Conservation (phyloP, 2,888 invertebrate genomes). For the Xanthorhoe designata region DNA sequence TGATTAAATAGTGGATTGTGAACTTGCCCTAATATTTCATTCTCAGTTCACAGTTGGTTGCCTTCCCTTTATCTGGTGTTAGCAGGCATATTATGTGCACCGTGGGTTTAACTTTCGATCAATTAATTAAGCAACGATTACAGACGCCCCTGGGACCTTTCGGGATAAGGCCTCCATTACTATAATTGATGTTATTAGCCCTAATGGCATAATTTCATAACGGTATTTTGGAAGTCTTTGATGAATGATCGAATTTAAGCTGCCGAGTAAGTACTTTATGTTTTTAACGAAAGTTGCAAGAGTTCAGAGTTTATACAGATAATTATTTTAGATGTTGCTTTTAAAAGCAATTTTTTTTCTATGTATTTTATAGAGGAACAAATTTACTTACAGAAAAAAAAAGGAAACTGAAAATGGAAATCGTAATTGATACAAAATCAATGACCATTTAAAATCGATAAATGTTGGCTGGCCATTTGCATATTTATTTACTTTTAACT, state of each 20-base stretch:
- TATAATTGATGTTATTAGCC: slow-evolving; percentile 72
- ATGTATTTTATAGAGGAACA: no score
- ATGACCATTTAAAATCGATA: no score
- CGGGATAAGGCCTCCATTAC: slow-evolving; percentile 70
- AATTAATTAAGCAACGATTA: slow-evolving; percentile 83
- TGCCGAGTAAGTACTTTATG: slow-evolving; percentile 4
- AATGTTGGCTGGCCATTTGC: no score
- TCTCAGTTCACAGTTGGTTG: slow-evolving; percentile 70
- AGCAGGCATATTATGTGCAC: slow-evolving; percentile 80
- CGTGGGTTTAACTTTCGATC: slow-evolving; percentile 82
- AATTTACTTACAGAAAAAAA: no score
- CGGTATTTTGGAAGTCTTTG: slow-evolving; percentile 33
- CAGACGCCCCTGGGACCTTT: slow-evolving; percentile 66
- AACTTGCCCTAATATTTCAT: slow-evolving; percentile 46
- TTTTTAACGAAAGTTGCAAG: background rate
- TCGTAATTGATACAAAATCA: no score
- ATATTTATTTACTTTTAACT: no score
- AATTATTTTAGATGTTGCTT: no score
- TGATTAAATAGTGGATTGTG: slow-evolving; percentile 17
- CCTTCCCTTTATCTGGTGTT: slow-evolving; percentile 78
- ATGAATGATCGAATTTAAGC: slow-evolving; percentile 31
- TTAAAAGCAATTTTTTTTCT: no score
- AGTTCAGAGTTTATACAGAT: background rate
- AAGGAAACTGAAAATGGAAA: no score
- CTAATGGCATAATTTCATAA: slow-evolving; percentile 65